Percentiles rank a stretch among this genome's conserved stretches.
These are phyloP conservation scores for Ptychadena robeensis DNA, from an alignment of 2,797 vertebrate genomes.

Conservation along the genomic window DNA sequence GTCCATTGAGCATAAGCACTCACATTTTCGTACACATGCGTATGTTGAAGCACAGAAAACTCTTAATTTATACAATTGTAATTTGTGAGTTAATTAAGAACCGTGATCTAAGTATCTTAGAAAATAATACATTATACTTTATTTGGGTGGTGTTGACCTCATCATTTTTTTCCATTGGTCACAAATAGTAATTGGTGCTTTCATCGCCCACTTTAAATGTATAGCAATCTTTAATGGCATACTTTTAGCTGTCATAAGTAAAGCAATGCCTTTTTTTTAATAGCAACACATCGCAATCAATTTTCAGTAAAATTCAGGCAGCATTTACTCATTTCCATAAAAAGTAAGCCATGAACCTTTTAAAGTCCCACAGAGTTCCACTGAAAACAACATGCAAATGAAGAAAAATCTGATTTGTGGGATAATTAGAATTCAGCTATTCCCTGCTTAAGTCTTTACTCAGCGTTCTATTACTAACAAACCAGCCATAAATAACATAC, in stretches of 20 bases:
- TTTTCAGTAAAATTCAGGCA: background rate
- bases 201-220: too few relatives aligned
- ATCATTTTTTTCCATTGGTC: too few relatives aligned
- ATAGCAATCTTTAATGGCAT: too few relatives aligned
- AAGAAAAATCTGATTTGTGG: background rate
- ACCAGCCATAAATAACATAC: background rate
- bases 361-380: background rate
- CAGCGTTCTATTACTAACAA: background rate
- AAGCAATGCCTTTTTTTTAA: background rate
- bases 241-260: background rate
- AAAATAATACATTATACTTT: too few relatives aligned
- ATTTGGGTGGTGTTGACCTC: too few relatives aligned
- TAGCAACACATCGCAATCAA: background rate
- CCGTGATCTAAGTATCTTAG: too few relatives aligned
- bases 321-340: background rate
- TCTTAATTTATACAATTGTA: too few relatives aligned
- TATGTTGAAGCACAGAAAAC: too few relatives aligned
- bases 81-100: too few relatives aligned
- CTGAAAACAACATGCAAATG: background rate
- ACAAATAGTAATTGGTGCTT: too few relatives aligned
- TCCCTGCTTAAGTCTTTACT: background rate
- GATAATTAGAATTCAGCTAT: background rate
- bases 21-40: too few relatives aligned
- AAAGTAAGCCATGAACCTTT: background rate
- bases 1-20: too few relatives aligned